Base-by-base conservation (phyloP, 2,888 invertebrate species). In the Apotomis capreana region DNA sequence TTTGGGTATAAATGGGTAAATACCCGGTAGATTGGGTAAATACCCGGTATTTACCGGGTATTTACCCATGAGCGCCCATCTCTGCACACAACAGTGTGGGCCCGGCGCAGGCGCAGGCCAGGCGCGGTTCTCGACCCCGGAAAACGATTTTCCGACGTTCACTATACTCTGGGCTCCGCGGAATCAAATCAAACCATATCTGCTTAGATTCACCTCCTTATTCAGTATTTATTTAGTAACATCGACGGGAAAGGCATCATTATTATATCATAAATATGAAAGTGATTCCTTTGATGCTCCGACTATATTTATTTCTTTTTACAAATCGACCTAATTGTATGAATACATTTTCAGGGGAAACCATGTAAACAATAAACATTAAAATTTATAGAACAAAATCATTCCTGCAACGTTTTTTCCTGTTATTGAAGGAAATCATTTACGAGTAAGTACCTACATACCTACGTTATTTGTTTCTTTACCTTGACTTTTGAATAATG, bases 51-150 rank as follows among this genome's bases (percentile, higher is more conserved):
- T n/a, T n/a, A n/a, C n/a, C n/a, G n/a, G n/a, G n/a, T n/a, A n/a
- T n/a, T n/a, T n/a, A n/a, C n/a, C n/a, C n/a, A n/a, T n/a, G n/a
- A n/a, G n/a, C n/a, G n/a, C n/a, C n/a, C 5, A 46, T 3, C 46
- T 6, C 46, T 4, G 5, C 3, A 46, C 40, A 40, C 40, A 9
- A 49, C 10, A 49, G 49, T 49, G 49, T 49, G 12, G 49, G 49
- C 49, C 49, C 49, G 9, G 12, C 49, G 10, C 9, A 10, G 49
- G 49, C 44, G 8, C 6, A 5, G 49, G 49, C 8, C 9, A 1
- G 49, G 49, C 49, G 49, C 40, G 49, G 49, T 49, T 10, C 49
- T 10, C 49, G 49, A 70, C 58, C 70, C 64, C 64, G 70, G 70
- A 64, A 64, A 64, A 52, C 15, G 44, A 59, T 63, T 36, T 59